Conservation (phyloP, 2,113 vertebrate genomes). For the Psilopogon haemacephalus region DNA sequence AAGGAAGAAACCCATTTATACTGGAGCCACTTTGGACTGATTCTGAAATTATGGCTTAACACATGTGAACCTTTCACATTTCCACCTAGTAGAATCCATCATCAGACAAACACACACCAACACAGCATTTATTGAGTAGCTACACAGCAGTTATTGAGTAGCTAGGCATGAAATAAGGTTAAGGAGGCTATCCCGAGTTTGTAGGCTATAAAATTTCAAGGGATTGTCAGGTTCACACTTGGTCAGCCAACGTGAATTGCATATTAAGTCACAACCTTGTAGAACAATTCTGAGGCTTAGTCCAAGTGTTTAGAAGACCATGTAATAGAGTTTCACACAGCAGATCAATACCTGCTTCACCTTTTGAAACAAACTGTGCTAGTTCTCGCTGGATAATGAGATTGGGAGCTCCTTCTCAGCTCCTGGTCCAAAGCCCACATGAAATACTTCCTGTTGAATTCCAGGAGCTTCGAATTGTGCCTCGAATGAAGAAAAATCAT, state of each 20-base stretch:
- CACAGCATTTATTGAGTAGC: background rate
- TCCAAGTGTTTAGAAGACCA: constrained; percentile 5
- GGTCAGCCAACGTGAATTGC: background rate
- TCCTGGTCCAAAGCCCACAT: background rate
- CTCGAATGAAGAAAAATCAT: background rate
- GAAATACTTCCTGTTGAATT: background rate
- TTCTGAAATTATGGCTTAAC: background rate
- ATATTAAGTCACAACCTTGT: background rate
- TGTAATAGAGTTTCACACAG: background rate
- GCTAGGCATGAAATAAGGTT: background rate
- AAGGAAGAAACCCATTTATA: background rate
- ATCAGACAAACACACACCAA: background rate
- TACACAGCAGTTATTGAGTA: background rate
- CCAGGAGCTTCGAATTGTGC: background rate
- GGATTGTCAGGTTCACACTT: background rate
- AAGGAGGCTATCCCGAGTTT: background rate
- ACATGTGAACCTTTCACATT: background rate
- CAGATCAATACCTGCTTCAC: background rate
- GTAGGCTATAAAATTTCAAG: background rate
- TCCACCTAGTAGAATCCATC: background rate
- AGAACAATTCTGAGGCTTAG: background rate
- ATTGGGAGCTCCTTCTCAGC: background rate
- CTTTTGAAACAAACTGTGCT: background rate
- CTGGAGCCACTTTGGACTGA: background rate
- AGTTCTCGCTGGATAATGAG: background rate